These are phyloP conservation scores for Pandion haliaetus DNA, from an alignment of 2,113 vertebrate species.

Conservation along the genomic window DNA sequence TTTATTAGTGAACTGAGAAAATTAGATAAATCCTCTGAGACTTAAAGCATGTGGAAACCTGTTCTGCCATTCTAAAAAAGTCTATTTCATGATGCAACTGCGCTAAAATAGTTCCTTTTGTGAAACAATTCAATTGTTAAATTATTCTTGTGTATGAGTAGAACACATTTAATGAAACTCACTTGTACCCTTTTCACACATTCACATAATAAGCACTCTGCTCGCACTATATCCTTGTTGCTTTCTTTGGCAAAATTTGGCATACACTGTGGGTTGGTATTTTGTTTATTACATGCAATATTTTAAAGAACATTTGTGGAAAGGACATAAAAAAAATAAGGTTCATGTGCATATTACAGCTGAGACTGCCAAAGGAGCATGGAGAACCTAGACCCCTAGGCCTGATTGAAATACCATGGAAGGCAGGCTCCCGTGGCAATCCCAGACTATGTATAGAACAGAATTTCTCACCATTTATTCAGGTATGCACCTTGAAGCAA, in stretches of 20 bases:
- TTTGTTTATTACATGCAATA: constrained; percentile 6
- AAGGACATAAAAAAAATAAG: background rate
- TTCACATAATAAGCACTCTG: constrained; percentile 3
- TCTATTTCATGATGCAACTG: constrained; percentile 18
- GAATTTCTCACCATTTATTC: background rate
- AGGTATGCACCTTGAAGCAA: constrained; percentile 11
- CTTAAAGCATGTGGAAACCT: constrained; percentile 1
- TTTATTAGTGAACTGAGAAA: constrained; percentile 25
- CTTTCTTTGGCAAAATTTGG: background rate
- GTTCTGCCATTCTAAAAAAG: constrained; percentile 7
- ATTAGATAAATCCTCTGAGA: constrained; percentile 4
- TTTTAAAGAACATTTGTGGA: constrained; percentile 1
- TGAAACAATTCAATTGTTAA: constrained; percentile 20
- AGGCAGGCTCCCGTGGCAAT: background rate
- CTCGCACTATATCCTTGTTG: background rate
- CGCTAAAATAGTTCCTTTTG: background rate
- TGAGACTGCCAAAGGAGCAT: background rate
- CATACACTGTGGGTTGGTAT: background rate
- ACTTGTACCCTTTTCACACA: background rate
- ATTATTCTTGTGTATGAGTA: background rate
- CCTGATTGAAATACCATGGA: background rate
- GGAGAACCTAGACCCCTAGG: background rate
- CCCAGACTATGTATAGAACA: background rate
- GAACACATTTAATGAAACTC: background rate
- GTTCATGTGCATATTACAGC: background rate